A percentile compares a stretch with the other conserved stretches of the same genome.
Evolutionary conservation across 2,888 invertebrate species (phyloP).

Genomic region (Clusia tigrina): DNA sequence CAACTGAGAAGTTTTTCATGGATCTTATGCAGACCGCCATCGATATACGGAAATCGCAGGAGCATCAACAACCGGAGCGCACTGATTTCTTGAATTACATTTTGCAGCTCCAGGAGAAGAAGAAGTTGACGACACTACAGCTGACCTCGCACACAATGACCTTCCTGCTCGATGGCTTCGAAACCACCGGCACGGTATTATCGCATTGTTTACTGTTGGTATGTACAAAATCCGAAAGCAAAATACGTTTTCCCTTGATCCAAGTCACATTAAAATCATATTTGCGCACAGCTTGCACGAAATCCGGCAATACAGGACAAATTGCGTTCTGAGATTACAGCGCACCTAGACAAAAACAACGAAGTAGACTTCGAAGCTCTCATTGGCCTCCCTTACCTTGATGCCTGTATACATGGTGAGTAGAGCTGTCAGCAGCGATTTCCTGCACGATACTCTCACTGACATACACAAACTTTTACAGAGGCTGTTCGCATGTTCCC

Average conservation of each 20-base stretch:
- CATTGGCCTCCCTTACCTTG: slow-evolving; percentile 53
- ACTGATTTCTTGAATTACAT: slow-evolving; percentile 59
- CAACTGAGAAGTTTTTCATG: slow-evolving; percentile 68
- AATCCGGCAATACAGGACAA: slow-evolving; percentile 46
- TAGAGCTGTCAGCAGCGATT: neutral
- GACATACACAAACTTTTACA: slow-evolving; percentile 27
- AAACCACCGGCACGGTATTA: slow-evolving; percentile 55
- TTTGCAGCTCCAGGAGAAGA: slow-evolving; percentile 52
- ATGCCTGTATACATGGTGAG: slow-evolving; percentile 59
- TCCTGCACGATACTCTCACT: neutral
- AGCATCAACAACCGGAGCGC: slow-evolving; percentile 44
- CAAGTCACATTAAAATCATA: neutral
- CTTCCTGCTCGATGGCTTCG: slow-evolving; percentile 61
- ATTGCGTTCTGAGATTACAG: slow-evolving; percentile 49
- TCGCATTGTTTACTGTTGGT: slow-evolving; percentile 50
- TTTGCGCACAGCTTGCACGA: slow-evolving; percentile 43
- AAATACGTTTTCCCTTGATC: neutral
- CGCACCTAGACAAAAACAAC: slow-evolving; percentile 34
- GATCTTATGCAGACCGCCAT: slow-evolving; percentile 49
- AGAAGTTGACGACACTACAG: slow-evolving; percentile 40
- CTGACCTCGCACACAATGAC: slow-evolving; percentile 56
- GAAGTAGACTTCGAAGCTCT: slow-evolving; percentile 52
- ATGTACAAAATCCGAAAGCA: slow-evolving; percentile 17
- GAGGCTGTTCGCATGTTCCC: slow-evolving; percentile 55
- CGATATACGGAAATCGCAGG: slow-evolving; percentile 42